These are phyloP conservation scores for Leptinotarsa haldemani DNA, from an alignment of 2,888 invertebrate genomes.

Conservation along the genomic window DNA sequence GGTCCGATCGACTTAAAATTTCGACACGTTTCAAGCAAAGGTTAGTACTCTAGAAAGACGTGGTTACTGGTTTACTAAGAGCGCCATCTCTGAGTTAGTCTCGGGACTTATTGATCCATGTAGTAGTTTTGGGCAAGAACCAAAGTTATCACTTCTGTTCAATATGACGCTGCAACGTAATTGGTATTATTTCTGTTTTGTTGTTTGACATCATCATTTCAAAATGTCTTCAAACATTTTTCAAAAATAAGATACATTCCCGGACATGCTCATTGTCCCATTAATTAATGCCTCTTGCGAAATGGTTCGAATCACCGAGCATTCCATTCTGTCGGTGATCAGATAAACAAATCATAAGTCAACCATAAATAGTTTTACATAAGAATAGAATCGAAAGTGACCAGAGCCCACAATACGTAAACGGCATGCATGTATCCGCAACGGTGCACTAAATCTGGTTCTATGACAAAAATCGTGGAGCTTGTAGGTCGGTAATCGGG, in stretches of 20 bases:
- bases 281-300: neutral
- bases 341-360: constrained; percentile 41
- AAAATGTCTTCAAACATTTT: no score
- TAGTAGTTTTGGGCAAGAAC: no score
- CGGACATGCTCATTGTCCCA: neutral
- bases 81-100: no score
- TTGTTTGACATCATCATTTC: no score
- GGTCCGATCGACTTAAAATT: no score
- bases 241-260: neutral
- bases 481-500: constrained; percentile 63
- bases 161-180: no score
- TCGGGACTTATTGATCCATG: no score
- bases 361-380: constrained; percentile 40
- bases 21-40: no score
- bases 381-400: constrained; percentile 50
- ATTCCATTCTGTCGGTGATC: constrained; percentile 21
- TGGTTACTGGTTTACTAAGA: no score
- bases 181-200: no score
- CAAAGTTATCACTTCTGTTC: no score
- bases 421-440: constrained; percentile 47
- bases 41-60: no score
- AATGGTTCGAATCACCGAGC: constrained; percentile 1
- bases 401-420: constrained; percentile 43
- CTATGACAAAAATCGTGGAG: constrained; percentile 59
- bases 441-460: constrained; percentile 55